Base-by-base conservation (phyloP, 2,888 invertebrate genomes). In the Amiota minor region DNA sequence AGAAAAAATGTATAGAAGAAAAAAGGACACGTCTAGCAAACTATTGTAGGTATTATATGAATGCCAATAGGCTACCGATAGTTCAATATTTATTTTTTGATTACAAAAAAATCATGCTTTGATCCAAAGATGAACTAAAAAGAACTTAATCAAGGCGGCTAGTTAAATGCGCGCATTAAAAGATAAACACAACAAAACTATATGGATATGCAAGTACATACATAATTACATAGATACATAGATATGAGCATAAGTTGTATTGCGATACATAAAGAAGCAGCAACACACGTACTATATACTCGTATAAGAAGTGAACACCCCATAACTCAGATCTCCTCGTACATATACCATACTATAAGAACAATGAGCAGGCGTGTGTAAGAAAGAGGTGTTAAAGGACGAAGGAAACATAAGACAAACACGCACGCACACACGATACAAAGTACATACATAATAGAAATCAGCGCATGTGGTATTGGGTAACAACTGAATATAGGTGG, bases 381-480 rank as follows among this genome's bases (percentile, higher is more conserved):
- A 35, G 35, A 70, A 74, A 55, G 23, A 47, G 50, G 10, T 12
- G 18, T 50, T 11, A 6, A 16, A 35, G 35, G 35, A 35, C 16
- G 46, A 18, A n/a, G 65, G 18, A 46, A 46, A 65, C 46, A 47
- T 46, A 53, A 16, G 55, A 53, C n/a, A 56, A 11, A 20, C 56
- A 56, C 20, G 56, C 56, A 16, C 65, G 47, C 16, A 18, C 46
- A 64, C 64, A 64, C 35, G 46, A 10, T 65, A 47, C 49, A 65
- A 65, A 61, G 18, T 65, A 65, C 20, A 65, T 65, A 65, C 20
- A 65, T 65, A 65, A 20, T 65, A 65, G 46, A 16, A 65, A 65
- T 65, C 9, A 46, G 73, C 73, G 78, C 75, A 78, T 79, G 75
- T 72, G 73, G 70, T 74, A 74, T 49, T n/a, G 67, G 49, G 59